Conservation (phyloP, 2,113 vertebrate genomes). For the Odobenus rosmarus region DNA sequence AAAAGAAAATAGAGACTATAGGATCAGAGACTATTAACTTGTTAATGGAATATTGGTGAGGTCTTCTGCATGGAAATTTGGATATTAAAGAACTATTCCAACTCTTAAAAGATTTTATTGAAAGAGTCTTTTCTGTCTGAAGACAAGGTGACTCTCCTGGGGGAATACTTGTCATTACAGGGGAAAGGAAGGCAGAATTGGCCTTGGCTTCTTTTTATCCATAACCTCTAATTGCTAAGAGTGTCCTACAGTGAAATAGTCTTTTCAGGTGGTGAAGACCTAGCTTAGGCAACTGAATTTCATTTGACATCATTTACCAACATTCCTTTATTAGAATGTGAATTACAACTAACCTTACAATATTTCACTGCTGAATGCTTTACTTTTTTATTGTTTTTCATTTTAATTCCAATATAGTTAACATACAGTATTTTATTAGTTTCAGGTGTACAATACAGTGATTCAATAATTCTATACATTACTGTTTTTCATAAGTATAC, state of each 20-base stretch:
- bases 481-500: background rate
- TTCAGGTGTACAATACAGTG: background rate
- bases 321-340: conserved; percentile 45
- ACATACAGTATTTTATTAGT: background rate
- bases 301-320: background rate
- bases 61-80: background rate
- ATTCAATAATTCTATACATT: background rate
- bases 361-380: background rate
- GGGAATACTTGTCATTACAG: background rate
- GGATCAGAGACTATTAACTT: background rate
- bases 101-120: background rate
- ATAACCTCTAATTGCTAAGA: background rate
- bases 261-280: background rate
- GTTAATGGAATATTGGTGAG: background rate
- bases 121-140: background rate
- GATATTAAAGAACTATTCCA: background rate
- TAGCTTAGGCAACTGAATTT: background rate
- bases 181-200: background rate
- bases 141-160: background rate
- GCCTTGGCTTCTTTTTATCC: background rate
- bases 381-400: background rate
- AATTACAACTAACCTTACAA: background rate
- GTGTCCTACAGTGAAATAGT: background rate
- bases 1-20: background rate
- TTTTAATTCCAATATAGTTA: background rate